A percentile compares a stretch with the other conserved stretches of the same genome.
These are phyloP conservation scores for Akabosia matsudoensis DNA, from an alignment of 1,140 invertebrate genomes.

Conservation along the genomic window DNA sequence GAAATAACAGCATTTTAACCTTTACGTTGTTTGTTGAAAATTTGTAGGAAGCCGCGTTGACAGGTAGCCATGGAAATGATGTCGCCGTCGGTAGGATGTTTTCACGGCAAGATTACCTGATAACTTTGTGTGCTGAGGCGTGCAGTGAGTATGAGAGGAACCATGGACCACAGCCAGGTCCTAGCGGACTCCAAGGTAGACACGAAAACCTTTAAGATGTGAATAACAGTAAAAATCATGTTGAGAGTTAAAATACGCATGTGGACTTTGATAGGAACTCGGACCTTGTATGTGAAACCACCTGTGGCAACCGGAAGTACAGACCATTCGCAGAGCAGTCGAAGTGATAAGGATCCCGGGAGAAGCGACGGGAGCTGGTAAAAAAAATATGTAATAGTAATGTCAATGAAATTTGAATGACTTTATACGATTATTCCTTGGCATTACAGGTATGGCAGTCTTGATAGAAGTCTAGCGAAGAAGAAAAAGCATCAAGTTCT, in stretches of 20 bases:
- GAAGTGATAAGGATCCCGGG: too few relatives aligned
- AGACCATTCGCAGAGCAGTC: too few relatives aligned
- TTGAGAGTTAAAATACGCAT: too few relatives aligned
- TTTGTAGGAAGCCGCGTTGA: not conserved
- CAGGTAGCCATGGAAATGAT: not conserved
- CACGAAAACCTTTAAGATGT: not conserved
- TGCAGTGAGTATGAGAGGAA: slow-evolving; percentile 1
- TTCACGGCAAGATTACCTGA: slow-evolving; percentile 6
- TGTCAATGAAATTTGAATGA: too few relatives aligned
- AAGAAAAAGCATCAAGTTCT: slow-evolving; percentile 33
- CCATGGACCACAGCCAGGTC: not conserved
- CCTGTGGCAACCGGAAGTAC: too few relatives aligned
- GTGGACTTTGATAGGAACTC: too few relatives aligned
- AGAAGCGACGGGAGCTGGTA: too few relatives aligned
- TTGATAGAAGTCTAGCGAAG: slow-evolving; percentile 37
- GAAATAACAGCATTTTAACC: too few relatives aligned
- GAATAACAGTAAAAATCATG: not conserved
- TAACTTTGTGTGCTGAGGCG: not conserved
- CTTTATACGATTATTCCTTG: too few relatives aligned
- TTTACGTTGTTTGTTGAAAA: not conserved
- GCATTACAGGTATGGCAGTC: slow-evolving; percentile 43
- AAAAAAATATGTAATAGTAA: too few relatives aligned
- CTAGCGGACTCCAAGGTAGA: not conserved
- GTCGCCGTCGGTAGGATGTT: not conserved
- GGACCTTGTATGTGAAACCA: too few relatives aligned